Evolutionary conservation across 2,888 invertebrate species (phyloP).

Genomic region (Tribolium freemani): DNA sequence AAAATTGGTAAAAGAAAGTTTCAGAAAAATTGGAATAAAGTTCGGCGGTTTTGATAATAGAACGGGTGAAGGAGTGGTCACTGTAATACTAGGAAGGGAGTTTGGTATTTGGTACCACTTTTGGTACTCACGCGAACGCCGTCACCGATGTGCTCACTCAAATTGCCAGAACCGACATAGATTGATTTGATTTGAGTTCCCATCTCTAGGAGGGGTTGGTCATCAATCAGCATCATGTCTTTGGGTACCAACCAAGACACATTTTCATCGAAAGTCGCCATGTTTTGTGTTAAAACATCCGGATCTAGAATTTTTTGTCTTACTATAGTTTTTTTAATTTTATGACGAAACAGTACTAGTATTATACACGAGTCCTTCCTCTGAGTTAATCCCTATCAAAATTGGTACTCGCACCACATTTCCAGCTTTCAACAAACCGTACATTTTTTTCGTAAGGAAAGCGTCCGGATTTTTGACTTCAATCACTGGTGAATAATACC

Average conservation of each 20-base stretch:
- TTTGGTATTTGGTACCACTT: neutral
- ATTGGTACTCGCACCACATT: slow-evolving; percentile 51
- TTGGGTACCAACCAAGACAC: slow-evolving; percentile 28
- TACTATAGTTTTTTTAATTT: neutral
- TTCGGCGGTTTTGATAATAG: slow-evolving; percentile 19
- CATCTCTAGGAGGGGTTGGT: slow-evolving; percentile 10
- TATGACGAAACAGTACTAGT: neutral
- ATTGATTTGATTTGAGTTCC: slow-evolving; percentile 33
- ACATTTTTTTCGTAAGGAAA: slow-evolving; percentile 50
- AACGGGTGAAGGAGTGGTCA: slow-evolving; percentile 17
- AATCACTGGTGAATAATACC: slow-evolving; percentile 8
- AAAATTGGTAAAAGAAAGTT: slow-evolving; percentile 25
- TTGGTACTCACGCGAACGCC: slow-evolving; percentile 31
- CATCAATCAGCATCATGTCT: slow-evolving; percentile 36
- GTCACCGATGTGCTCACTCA: slow-evolving; percentile 16
- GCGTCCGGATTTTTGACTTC: slow-evolving; percentile 38
- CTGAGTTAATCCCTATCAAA: slow-evolving; percentile 52
- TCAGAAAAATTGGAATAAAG: neutral
- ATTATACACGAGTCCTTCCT: slow-evolving; percentile 41
- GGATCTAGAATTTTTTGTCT: neutral
- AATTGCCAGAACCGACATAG: slow-evolving; percentile 35
- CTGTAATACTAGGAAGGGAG: slow-evolving; percentile 40
- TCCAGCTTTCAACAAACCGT: slow-evolving; percentile 45
- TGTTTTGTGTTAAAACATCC: neutral
- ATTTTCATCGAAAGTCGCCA: slow-evolving; percentile 29